Percentiles rank a stretch among this genome's conserved stretches.
Conservation (phyloP, 2,888 invertebrate species). For the Rhagonycha lutea region DNA sequence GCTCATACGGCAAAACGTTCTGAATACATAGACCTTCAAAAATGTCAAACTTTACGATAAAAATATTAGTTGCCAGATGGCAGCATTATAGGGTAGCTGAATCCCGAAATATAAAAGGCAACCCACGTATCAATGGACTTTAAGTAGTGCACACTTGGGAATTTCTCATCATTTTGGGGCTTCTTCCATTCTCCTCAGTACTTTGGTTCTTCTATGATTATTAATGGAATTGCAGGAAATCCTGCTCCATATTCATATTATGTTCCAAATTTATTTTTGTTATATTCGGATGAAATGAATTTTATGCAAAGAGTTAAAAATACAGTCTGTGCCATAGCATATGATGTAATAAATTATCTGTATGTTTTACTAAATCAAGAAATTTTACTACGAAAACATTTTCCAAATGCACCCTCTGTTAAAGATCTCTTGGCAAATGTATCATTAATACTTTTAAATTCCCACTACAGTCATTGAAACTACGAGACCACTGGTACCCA, state of each 20-base stretch:
- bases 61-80: too few relatives aligned
- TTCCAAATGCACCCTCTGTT: slow-evolving; percentile 33
- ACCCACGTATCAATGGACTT: slow-evolving; percentile 37
- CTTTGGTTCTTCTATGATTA: slow-evolving; percentile 32
- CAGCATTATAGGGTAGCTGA: too few relatives aligned
- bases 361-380: not conserved
- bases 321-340: slow-evolving; percentile 15
- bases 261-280: slow-evolving; percentile 38
- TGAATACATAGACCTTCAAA: too few relatives aligned
- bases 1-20: too few relatives aligned
- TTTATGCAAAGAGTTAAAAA: slow-evolving; percentile 43
- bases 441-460: slow-evolving; percentile 41
- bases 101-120: too few relatives aligned
- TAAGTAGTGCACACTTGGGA: slow-evolving; percentile 42
- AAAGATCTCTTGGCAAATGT: slow-evolving; percentile 25
- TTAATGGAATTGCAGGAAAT: slow-evolving; percentile 34
- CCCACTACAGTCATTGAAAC: slow-evolving; percentile 59
- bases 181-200: slow-evolving; percentile 37
- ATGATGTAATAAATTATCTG: not conserved
- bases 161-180: slow-evolving; percentile 40
- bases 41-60: too few relatives aligned
- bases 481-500: slow-evolving; percentile 59
- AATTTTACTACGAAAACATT: slow-evolving; percentile 29
- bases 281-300: slow-evolving; percentile 40
- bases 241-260: slow-evolving; percentile 44